phyloP scores from a whole-genome alignment of 2,113 vertebrate genomes.

The Tetrao urogallus region DNA sequence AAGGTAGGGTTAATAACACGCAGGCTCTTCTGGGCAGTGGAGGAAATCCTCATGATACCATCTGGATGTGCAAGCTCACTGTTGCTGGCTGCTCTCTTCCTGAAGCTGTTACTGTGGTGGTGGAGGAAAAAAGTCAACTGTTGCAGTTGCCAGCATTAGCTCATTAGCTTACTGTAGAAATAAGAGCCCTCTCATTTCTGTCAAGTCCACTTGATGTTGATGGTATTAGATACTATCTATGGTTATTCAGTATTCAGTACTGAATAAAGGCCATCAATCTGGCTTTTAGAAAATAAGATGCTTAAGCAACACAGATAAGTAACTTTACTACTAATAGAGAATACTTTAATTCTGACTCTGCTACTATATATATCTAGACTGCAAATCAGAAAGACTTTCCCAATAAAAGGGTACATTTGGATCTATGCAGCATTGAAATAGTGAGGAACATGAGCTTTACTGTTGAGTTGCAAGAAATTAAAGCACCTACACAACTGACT shows the following conservation, averaged over 20 bases:
- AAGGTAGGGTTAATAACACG: slow-evolving; percentile 82
- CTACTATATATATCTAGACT: background rate
- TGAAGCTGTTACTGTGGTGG: background rate
- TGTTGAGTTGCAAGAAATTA: background rate
- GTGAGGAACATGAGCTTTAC: background rate
- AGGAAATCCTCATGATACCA: background rate
- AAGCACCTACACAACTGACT: background rate
- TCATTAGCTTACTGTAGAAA: background rate
- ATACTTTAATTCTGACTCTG: background rate
- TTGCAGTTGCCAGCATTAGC: background rate
- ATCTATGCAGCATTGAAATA: background rate
- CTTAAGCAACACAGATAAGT: background rate
- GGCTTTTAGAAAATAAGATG: background rate
- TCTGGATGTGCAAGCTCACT: background rate
- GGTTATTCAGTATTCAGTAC: background rate
- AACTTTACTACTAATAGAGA: background rate
- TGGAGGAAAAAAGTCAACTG: background rate
- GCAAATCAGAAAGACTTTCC: background rate
- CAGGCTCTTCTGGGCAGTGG: background rate
- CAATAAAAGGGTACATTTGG: background rate
- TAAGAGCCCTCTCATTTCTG: background rate
- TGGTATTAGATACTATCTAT: background rate
- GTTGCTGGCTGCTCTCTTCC: background rate
- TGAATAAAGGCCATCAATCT: background rate
- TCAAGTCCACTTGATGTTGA: background rate